These are phyloP conservation scores for Chrysolina haemoptera DNA, from an alignment of 2,888 invertebrate genomes.

Conservation along the genomic window DNA sequence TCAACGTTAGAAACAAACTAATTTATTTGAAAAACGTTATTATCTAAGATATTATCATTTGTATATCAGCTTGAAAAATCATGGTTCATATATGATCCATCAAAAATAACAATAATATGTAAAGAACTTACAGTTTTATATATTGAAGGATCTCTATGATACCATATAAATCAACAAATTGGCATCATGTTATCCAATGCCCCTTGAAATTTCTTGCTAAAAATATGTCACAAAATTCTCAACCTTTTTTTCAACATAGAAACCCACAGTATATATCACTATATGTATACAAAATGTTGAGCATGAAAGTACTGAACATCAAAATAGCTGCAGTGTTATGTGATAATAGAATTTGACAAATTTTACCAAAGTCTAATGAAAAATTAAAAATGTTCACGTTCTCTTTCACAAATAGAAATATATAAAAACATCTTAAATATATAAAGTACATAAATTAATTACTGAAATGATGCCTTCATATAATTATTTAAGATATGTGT, in stretches of 20 bases:
- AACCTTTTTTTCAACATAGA: not conserved
- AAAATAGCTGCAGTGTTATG: not conserved
- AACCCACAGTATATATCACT: not conserved
- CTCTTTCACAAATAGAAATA: too few relatives aligned
- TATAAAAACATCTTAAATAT: too few relatives aligned
- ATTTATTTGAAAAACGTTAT: too few relatives aligned
- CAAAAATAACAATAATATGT: not conserved
- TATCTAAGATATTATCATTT: not conserved
- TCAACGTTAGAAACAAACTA: too few relatives aligned
- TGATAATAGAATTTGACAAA: too few relatives aligned
- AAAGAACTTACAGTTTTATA: not conserved
- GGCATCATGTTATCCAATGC: not conserved
- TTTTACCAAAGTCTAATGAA: too few relatives aligned
- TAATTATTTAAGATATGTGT: too few relatives aligned
- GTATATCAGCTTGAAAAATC: not conserved
- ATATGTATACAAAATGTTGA: not conserved
- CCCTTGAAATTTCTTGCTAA: not conserved
- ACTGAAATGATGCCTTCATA: too few relatives aligned
- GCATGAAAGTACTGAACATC: not conserved
- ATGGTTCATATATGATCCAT: not conserved
- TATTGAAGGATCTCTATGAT: not conserved
- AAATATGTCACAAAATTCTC: not conserved
- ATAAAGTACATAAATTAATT: too few relatives aligned
- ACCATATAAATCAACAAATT: not conserved
- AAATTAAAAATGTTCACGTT: too few relatives aligned